Conservation (phyloP, 2,888 invertebrate genomes). For the Drosophila fulvimacula region DNA sequence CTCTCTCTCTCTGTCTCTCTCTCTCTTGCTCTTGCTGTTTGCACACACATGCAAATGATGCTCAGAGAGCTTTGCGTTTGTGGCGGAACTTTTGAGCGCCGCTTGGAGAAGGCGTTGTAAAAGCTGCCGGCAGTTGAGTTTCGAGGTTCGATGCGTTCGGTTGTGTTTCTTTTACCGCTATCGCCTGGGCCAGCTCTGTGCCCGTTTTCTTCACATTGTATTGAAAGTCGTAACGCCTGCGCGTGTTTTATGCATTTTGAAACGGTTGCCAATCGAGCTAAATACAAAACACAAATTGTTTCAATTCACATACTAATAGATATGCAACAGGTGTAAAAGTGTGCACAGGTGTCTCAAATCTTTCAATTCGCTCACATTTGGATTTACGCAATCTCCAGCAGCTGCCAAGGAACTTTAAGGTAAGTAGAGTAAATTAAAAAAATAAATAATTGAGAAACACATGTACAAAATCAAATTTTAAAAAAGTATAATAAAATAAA, state of each 20-base stretch:
- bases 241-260: conserved; percentile 39
- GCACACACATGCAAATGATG: conserved; percentile 36
- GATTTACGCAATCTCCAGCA: conserved; percentile 25
- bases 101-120: conserved; percentile 6
- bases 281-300: conserved; percentile 4
- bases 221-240: conserved; percentile 67
- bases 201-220: neutral
- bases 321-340: conserved; percentile 26
- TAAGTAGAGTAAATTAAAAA: conserved; percentile 9
- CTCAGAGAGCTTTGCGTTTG: conserved; percentile 17
- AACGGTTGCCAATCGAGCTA: conserved; percentile 4
- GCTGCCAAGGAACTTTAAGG: conserved; percentile 24
- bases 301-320: conserved; percentile 13
- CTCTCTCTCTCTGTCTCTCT: neutral
- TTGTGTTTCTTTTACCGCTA: conserved; percentile 52
- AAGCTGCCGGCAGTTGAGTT: conserved; percentile 72
- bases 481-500: neutral
- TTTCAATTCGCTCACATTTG: conserved; percentile 15
- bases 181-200: conserved; percentile 34
- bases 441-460: neutral
- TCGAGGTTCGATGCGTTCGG: conserved; percentile 78
- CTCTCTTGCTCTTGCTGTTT: neutral
- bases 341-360: conserved; percentile 22
- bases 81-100: conserved; percentile 52
- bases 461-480: neutral